Evolutionary conservation across 2,888 invertebrate species (phyloP).

Genomic region (Aleiodes testaceus): DNA sequence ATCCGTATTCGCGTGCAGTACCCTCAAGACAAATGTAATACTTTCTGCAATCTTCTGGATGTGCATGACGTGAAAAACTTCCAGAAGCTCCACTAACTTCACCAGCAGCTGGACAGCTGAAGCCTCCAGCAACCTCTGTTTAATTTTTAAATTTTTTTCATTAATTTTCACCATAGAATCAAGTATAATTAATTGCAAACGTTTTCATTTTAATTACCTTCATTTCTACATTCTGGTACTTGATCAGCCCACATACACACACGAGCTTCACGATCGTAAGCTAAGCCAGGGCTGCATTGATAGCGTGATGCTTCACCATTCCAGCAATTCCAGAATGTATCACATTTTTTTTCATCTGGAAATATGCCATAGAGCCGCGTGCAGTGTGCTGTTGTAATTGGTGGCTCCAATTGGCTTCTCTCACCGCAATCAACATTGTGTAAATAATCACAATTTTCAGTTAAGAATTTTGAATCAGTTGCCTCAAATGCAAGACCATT

Average conservation of each 20-base stretch:
- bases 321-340: constrained; percentile 98
- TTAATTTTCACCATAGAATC: too few species aligned
- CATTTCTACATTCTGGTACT: constrained; percentile 91
- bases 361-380: constrained; percentile 93
- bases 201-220: constrained; percentile 77
- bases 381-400: constrained; percentile 89
- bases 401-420: constrained; percentile 88
- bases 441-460: constrained; percentile 95
- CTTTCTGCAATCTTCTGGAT: constrained; percentile 95
- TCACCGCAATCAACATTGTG: constrained; percentile 96
- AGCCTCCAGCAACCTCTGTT: constrained; percentile 93
- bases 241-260: constrained; percentile 98
- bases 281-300: constrained; percentile 95
- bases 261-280: constrained; percentile 93
- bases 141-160: too few species aligned
- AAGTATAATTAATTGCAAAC: too few species aligned
- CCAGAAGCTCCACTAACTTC: constrained; percentile 85
- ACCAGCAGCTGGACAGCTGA: constrained; percentile 88
- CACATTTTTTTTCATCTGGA: constrained; percentile 89
- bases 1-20: constrained; percentile 93
- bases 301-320: constrained; percentile 95
- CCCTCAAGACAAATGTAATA: constrained; percentile 96
- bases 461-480: constrained; percentile 89
- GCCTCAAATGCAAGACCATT: constrained; percentile 95
- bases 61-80: constrained; percentile 95